These are phyloP conservation scores for Champsocephalus gunnari DNA, from an alignment of 2,797 vertebrate species.

Conservation along the genomic window DNA sequence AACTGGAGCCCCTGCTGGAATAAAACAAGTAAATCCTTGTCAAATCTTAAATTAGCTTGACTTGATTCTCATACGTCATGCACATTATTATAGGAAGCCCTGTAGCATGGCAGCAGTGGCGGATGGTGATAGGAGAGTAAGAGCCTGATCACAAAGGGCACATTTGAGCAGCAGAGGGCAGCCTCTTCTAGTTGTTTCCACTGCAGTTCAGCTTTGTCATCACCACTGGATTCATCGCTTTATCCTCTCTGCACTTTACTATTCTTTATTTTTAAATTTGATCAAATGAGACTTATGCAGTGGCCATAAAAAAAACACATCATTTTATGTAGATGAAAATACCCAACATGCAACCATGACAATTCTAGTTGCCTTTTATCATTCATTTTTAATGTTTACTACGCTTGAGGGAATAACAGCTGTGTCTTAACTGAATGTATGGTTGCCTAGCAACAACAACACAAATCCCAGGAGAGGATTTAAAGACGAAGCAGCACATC, in stretches of 20 bases:
- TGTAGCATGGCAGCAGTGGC: slow-evolving; percentile 14
- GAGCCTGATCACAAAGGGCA: slow-evolving; percentile 10
- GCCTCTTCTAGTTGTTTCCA: slow-evolving; percentile 44
- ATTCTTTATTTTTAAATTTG: not conserved
- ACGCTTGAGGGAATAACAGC: slow-evolving; percentile 12
- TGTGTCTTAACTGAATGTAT: slow-evolving; percentile 2
- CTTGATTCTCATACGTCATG: not conserved
- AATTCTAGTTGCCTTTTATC: slow-evolving; percentile 2
- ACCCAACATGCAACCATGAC: not conserved
- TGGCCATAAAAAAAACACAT: not conserved
- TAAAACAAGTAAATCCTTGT: not conserved
- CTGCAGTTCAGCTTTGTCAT: slow-evolving; percentile 4
- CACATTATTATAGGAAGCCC: not conserved
- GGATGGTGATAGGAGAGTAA: slow-evolving; percentile 1
- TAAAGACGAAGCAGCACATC: not conserved
- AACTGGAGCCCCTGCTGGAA: not conserved
- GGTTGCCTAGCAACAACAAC: slow-evolving; percentile 29
- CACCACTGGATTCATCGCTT: not conserved
- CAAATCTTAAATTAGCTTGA: not conserved
- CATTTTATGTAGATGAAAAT: too few species aligned
- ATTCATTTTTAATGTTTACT: slow-evolving; percentile 27
- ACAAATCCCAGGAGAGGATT: slow-evolving; percentile 14
- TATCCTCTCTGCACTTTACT: not conserved
- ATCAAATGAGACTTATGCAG: not conserved
- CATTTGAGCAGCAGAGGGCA: slow-evolving; percentile 72